Evolutionary conservation across 2,888 invertebrate species (phyloP), one percentile per base, ranked within the genome.

Genomic region (Campoplex capitator): DNA sequence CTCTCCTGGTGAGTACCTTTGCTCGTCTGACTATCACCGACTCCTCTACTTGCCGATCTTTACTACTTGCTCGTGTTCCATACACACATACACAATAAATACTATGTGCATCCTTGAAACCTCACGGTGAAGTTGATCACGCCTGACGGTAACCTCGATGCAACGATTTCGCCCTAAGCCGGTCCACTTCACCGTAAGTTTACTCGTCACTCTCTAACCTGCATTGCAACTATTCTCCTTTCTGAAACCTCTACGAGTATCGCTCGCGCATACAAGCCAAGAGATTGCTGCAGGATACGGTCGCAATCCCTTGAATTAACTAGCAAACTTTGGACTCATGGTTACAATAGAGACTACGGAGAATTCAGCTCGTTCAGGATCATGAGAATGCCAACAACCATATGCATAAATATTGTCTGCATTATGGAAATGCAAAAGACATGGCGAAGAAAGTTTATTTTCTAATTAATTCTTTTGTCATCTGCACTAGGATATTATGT

Each of bases 251-350:
- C 62, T 42, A n/a, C 13, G 70, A 18, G 68, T 16, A 51, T 62
- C n/a, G 18, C 51, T 42, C 23, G 77, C 38, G 28, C 32, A 62
- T 48, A 18, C 42, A 54, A 45, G 67, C 54, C 48, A 48, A 76
- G 67, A 80, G 65, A 84, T 76, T 74, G 75, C 75, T 80, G 28
- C 42, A 28, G 48, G 78, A 71, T 58, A 58, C 38, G 23, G 48
- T 70, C 56, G 80, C 75, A 71, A 80, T 84, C 35, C 28, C 71
- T 70, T 62, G 75, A 75, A 76, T 79, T 76, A 80, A 80, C 58
- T 70, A 54, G 75, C 70, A 84, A 84, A 84, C 80, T 84, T 84
- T 75, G 58, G 70, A 71, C 65, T 62, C 75, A 62, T 76, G 18
- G 35, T 84, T 51, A 70, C 58, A 75, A 71, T 79, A n/a, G 78